Conservation (phyloP, 2,113 vertebrate genomes). For the Otus sunia region DNA sequence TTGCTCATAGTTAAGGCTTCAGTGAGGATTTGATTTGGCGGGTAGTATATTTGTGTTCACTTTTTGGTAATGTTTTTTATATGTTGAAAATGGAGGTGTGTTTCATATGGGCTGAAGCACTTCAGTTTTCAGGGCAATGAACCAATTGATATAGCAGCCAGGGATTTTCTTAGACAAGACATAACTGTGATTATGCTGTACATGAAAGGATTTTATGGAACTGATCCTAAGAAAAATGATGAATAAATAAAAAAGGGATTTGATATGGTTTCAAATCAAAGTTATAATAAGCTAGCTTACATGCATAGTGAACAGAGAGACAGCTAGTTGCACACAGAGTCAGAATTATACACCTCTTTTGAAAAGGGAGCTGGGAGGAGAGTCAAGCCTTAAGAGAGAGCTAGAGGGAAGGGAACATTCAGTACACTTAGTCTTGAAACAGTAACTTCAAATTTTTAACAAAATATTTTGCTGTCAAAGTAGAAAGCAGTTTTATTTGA, state of each 20-base stretch:
- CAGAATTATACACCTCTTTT: neutral
- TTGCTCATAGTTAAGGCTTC: neutral
- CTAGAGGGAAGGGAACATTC: neutral
- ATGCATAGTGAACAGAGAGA: neutral
- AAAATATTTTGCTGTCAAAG: neutral
- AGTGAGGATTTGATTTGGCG: neutral
- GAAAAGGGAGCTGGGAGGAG: neutral
- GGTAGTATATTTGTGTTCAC: neutral
- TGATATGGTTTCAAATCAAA: neutral
- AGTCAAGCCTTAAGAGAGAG: neutral
- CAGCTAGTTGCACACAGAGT: neutral
- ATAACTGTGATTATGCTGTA: neutral
- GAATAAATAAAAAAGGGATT: conserved; percentile 32
- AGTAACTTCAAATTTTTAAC: neutral
- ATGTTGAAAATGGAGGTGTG: neutral
- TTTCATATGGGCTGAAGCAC: neutral
- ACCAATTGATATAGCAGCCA: conserved; percentile 6
- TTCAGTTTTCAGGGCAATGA: neutral
- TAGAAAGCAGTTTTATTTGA: neutral
- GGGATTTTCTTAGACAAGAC: neutral
- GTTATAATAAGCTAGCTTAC: neutral
- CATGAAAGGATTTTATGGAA: neutral
- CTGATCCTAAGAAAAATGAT: neutral
- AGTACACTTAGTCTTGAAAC: neutral
- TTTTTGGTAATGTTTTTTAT: neutral